Evolutionary conservation across 2,797 vertebrate genomes (phyloP).

Genomic region (Phrynocephalus guinanensis): DNA sequence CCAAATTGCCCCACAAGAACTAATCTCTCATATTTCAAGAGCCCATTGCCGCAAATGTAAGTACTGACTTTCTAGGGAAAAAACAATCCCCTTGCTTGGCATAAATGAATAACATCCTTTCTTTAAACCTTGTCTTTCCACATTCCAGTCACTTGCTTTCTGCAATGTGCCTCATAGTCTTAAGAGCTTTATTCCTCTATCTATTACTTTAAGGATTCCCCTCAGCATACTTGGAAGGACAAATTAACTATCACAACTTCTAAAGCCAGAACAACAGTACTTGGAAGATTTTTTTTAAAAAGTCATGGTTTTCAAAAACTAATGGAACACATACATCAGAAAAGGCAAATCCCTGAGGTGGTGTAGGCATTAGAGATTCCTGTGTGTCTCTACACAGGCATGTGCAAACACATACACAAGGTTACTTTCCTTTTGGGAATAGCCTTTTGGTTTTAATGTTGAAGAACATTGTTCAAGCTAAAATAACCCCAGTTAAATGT

Average conservation of each 20-base stretch:
- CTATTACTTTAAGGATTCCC: constrained; percentile 60
- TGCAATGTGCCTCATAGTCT: constrained; percentile 18
- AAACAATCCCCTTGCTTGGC: constrained; percentile 26
- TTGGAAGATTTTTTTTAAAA: constrained; percentile 24
- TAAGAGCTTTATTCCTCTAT: constrained; percentile 37
- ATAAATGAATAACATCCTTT: constrained; percentile 39
- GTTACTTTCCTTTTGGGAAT: neutral
- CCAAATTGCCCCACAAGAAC: neutral
- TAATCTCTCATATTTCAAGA: neutral
- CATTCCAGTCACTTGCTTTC: constrained; percentile 12
- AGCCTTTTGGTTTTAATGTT: neutral
- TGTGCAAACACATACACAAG: neutral
- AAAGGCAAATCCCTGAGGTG: constrained; percentile 27
- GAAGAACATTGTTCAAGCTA: neutral
- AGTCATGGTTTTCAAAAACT: constrained; percentile 47
- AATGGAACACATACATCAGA: constrained; percentile 48
- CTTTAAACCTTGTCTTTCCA: constrained; percentile 20
- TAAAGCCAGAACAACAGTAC: constrained; percentile 35
- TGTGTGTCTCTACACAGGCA: neutral
- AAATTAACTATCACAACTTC: constrained; percentile 66
- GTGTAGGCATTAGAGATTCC: constrained; percentile 7
- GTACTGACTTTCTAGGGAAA: constrained; percentile 21
- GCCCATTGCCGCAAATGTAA: neutral
- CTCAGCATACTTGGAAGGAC: constrained; percentile 56
- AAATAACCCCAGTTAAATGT: neutral